A percentile compares a stretch with the other conserved stretches of the same genome.
Evolutionary conservation across 2,113 vertebrate species (phyloP).

Genomic region (Brienomyrus brachyistius): DNA sequence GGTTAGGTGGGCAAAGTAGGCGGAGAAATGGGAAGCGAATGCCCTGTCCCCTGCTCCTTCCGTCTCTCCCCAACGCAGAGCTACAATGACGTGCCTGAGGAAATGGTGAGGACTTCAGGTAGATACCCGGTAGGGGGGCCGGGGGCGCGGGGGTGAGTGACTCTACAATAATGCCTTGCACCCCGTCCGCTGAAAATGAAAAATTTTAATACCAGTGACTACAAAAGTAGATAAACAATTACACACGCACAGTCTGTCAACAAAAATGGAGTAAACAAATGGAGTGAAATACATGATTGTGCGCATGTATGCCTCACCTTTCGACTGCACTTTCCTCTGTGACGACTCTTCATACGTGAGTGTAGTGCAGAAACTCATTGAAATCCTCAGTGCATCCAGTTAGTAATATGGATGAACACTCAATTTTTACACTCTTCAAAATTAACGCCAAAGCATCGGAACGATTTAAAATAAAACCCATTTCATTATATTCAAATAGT

Average conservation of each 20-base stretch:
- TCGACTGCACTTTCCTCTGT: background rate
- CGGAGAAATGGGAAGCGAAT: constrained; percentile 39
- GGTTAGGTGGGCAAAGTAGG: constrained; percentile 46
- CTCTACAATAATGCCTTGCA: constrained; percentile 1
- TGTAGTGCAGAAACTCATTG: background rate
- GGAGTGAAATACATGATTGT: background rate
- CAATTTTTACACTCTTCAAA: background rate
- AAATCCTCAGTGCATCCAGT: background rate
- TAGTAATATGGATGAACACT: background rate
- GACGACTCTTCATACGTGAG: background rate
- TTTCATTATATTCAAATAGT: background rate
- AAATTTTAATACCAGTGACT: constrained; percentile 4
- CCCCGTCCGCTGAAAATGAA: background rate
- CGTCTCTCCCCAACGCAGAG: constrained; percentile 48
- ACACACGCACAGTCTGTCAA: background rate
- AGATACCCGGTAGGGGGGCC: constrained; percentile 35
- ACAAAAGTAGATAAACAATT: background rate
- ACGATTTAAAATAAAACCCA: background rate
- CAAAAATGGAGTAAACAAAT: background rate
- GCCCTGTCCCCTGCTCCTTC: constrained; percentile 46
- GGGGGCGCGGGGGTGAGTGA: constrained; percentile 35
- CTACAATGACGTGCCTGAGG: constrained; percentile 58
- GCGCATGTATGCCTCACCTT: background rate
- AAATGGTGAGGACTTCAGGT: constrained; percentile 67
- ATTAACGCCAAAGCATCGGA: background rate